phyloP scores from a whole-genome alignment of 1,140 invertebrate species.

The Solenopsis fugax region DNA sequence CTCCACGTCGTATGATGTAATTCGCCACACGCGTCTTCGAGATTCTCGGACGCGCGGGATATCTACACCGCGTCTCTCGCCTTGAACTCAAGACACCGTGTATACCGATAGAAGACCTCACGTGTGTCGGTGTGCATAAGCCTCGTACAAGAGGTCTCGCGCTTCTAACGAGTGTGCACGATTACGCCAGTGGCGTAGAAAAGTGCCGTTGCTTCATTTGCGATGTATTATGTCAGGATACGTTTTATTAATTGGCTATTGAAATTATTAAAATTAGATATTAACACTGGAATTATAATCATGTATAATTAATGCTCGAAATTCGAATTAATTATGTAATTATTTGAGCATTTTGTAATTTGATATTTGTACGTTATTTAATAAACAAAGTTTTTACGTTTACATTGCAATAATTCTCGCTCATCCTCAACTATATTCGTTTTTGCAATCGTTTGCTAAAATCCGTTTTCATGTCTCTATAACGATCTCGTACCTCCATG shows the following conservation, averaged over 20 bases:
- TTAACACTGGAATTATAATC: neutral
- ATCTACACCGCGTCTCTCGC: slow-evolving; percentile 40
- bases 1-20: slow-evolving; percentile 42
- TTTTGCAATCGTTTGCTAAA: neutral
- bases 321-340: neutral
- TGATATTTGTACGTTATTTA: neutral
- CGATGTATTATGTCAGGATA: neutral
- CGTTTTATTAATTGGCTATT: neutral
- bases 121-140: slow-evolving; percentile 12
- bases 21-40: slow-evolving; percentile 41
- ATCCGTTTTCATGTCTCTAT: neutral
- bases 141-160: slow-evolving; percentile 13
- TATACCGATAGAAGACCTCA: slow-evolving; percentile 41
- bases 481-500: neutral
- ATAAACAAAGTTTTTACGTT: neutral
- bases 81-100: slow-evolving; percentile 55
- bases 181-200: slow-evolving; percentile 45
- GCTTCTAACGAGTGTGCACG: slow-evolving; percentile 30
- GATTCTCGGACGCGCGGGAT: slow-evolving; percentile 13
- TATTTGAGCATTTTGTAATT: slow-evolving; percentile 10
- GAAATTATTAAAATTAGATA: neutral
- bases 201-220: neutral
- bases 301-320: neutral
- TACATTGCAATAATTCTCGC: neutral
- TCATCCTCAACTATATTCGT: neutral